These are phyloP conservation scores for Puntigrus tetrazona DNA, from an alignment of 2,113 vertebrate genomes.

Conservation along the genomic window DNA sequence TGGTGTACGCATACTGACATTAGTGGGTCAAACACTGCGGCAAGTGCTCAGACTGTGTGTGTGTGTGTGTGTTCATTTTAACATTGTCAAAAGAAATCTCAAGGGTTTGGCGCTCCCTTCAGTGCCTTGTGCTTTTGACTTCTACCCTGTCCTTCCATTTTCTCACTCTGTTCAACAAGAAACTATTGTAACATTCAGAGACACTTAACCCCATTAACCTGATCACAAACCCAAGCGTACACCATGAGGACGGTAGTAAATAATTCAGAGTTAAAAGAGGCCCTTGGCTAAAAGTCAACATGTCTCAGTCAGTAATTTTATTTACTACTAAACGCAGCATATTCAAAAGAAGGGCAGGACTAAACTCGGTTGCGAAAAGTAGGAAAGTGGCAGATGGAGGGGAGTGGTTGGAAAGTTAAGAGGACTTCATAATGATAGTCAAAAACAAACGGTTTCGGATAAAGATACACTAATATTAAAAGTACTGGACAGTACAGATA, in stretches of 20 bases:
- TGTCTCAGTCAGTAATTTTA: too few relatives aligned
- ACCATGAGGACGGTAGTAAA: slow-evolving; percentile 19
- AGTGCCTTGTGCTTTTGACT: background rate
- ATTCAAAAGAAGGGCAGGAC: background rate
- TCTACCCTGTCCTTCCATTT: slow-evolving; percentile 17
- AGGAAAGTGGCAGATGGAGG: background rate
- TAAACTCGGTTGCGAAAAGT: background rate
- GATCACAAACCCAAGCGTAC: slow-evolving; percentile 8
- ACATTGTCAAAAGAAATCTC: background rate
- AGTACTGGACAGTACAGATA: background rate
- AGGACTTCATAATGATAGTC: background rate
- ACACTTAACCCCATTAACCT: background rate
- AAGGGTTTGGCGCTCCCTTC: background rate
- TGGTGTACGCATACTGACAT: slow-evolving; percentile 23
- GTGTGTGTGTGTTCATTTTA: background rate
- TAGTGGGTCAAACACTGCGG: slow-evolving; percentile 2
- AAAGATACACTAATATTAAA: background rate
- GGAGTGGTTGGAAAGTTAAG: background rate
- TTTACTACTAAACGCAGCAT: background rate
- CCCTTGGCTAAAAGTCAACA: background rate
- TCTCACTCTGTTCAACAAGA: slow-evolving; percentile 48
- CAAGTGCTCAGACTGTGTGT: background rate
- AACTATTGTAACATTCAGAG: background rate
- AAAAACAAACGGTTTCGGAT: background rate
- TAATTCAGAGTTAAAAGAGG: background rate